These are phyloP conservation scores for Danio aesculapii DNA, from an alignment of 2,797 vertebrate genomes.

Conservation along the genomic window DNA sequence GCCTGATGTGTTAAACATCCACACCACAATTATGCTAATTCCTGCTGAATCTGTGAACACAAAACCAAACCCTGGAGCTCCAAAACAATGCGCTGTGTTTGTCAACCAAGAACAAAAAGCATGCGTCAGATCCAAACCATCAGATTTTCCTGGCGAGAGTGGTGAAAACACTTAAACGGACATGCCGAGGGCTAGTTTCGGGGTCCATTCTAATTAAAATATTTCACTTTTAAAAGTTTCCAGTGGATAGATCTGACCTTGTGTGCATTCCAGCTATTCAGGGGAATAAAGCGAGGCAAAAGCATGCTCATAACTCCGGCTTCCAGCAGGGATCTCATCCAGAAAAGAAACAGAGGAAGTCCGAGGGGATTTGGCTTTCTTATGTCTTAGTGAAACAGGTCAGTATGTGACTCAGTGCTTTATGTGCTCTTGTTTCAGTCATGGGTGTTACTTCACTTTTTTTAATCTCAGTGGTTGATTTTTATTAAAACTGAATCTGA, in stretches of 20 bases:
- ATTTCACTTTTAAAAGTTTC: constrained; percentile 49
- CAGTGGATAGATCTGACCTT: constrained; percentile 43
- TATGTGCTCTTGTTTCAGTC: constrained; percentile 5
- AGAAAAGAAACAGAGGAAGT: constrained; percentile 41
- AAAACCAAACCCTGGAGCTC: constrained; percentile 17
- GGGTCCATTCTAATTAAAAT: constrained; percentile 43
- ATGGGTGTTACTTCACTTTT: background rate
- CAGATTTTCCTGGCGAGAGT: constrained; percentile 47
- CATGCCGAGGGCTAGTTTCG: constrained; percentile 18
- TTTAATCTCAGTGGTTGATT: background rate
- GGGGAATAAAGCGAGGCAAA: constrained; percentile 34
- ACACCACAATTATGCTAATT: constrained; percentile 28
- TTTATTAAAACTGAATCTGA: background rate
- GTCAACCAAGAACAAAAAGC: constrained; percentile 3
- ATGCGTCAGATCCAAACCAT: background rate
- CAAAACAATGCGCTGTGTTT: constrained; percentile 29
- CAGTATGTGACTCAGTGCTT: constrained; percentile 4
- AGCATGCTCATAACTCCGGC: constrained; percentile 33
- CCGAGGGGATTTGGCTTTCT: constrained; percentile 39
- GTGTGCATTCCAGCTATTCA: constrained; percentile 42
- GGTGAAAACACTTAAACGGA: background rate
- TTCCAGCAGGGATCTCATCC: constrained; percentile 33
- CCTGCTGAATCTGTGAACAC: constrained; percentile 21
- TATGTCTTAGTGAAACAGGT: constrained; percentile 36
- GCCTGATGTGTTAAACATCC: background rate